phyloP scores from a whole-genome alignment of 1,140 invertebrate genomes.

The Daktulosphaira vitifoliae region DNA sequence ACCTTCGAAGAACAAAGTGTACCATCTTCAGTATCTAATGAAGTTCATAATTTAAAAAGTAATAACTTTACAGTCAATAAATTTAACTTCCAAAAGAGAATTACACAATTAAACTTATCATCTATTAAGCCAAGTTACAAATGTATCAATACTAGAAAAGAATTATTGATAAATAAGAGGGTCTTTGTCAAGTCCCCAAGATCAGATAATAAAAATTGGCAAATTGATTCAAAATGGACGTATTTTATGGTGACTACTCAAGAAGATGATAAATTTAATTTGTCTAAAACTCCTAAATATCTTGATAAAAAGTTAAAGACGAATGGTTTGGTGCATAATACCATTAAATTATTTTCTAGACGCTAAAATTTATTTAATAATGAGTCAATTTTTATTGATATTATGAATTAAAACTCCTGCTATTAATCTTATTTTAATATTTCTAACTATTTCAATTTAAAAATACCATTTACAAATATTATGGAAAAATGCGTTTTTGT shows the following conservation, averaged over 20 bases:
- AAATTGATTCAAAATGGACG: constrained; percentile 10
- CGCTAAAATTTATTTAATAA: not conserved
- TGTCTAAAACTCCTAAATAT: not conserved
- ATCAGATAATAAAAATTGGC: constrained; percentile 24
- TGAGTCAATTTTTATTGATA: no score
- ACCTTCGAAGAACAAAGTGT: no score
- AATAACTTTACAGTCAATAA: not conserved
- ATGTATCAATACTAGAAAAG: not conserved
- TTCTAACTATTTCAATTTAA: not conserved
- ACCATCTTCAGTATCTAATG: no score
- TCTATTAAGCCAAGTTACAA: not conserved
- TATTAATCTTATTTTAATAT: not conserved
- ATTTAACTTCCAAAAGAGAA: not conserved
- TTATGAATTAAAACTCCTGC: no score
- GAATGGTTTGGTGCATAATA: not conserved
- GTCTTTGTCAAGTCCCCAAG: not conserved
- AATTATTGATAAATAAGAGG: not conserved
- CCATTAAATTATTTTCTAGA: not conserved
- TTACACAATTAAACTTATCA: not conserved
- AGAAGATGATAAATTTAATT: not conserved
- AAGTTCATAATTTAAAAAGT: no score
- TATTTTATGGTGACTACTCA: not conserved
- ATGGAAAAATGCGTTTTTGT: not conserved
- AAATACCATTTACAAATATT: not conserved
- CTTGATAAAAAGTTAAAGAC: not conserved